These are phyloP conservation scores for pig (Sus scrofa) DNA, from an alignment of 2,113 vertebrate species.

Conservation along the genomic window T2T-Sscrofa CM000826.6:103682501-103683000, in stretches of 20 bases:
- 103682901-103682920: slow-evolving; percentile 63
- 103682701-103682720: neutral
- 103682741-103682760: neutral
- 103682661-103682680: neutral
- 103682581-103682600: neutral
- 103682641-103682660: slow-evolving; percentile 34
- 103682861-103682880: slow-evolving; percentile 83
- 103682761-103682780: neutral
- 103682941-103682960: slow-evolving; percentile 90
- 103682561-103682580: neutral
- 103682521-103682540: neutral
- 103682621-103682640: slow-evolving; percentile 33
- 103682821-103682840: slow-evolving; percentile 89
- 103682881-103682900: slow-evolving; percentile 63
- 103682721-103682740: neutral
- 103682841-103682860: slow-evolving; percentile 93
- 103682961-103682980: slow-evolving; percentile 93
- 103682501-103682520: neutral
- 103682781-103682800: neutral
- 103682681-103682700: neutral
- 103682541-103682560: neutral
- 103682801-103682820: slow-evolving; percentile 90
- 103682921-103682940: slow-evolving; percentile 80
- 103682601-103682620: neutral
- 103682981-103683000: slow-evolving; percentile 88